Conservation (phyloP, 2,113 vertebrate species). For the Azemiops feae region DNA sequence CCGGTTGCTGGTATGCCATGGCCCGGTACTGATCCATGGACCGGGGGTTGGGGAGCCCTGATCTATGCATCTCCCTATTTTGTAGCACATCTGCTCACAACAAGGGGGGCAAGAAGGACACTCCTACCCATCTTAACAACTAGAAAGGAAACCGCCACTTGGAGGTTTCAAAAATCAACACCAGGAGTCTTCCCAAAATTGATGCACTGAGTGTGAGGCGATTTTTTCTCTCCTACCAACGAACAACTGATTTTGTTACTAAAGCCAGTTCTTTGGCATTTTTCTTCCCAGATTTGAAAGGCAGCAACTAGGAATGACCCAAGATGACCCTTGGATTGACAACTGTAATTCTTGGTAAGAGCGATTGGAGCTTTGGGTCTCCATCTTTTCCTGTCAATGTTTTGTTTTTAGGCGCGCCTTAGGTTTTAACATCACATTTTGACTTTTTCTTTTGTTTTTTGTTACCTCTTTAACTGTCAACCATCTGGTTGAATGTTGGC, state of each 20-base stretch:
- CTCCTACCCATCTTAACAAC: background rate
- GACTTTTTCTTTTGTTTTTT: background rate
- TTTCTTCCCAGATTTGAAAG: background rate
- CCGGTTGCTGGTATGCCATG: no score
- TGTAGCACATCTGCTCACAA: background rate
- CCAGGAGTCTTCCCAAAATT: background rate
- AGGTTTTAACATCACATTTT: background rate
- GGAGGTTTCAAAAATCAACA: background rate
- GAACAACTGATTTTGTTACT: background rate
- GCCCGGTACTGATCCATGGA: no score
- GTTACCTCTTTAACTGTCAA: background rate
- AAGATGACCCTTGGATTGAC: background rate
- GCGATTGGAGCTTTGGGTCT: background rate
- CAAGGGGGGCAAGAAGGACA: background rate
- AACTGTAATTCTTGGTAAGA: background rate
- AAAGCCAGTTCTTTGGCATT: background rate
- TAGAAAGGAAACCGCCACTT: background rate
- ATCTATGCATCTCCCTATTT: background rate
- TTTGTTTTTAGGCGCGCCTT: background rate
- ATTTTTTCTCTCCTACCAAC: background rate
- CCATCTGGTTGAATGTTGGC: background rate
- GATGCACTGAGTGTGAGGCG: background rate
- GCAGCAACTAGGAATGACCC: background rate
- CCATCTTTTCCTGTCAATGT: background rate
- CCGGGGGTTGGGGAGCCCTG: no score